Base-by-base conservation (phyloP, 2,797 vertebrate genomes). In the Molossus molossus region DNA sequence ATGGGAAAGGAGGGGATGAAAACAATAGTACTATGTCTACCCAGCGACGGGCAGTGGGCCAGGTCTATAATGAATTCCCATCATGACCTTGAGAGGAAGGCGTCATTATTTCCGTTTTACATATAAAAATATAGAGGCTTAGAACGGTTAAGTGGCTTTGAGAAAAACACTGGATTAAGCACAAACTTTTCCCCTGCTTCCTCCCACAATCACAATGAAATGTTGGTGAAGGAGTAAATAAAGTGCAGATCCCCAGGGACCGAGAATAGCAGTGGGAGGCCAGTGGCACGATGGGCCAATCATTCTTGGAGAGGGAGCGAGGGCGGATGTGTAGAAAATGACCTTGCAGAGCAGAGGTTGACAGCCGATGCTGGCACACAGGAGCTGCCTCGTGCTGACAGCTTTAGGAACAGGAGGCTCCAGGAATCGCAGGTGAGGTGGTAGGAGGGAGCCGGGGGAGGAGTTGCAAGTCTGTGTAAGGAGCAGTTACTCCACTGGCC, bases 31-130 rank as follows among this genome's bases (percentile, higher is more conserved):
- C 18, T 62, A 27, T 79, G 15, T 73, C 70, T 87, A 48, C 80
- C 50, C 64, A 37, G 81, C 12, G 5, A 25, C 53, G 50, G 95
- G 95, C 82, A 92, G 40, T 45, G 18, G 87, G 70, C 86, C 91
- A 55, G 64, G 64, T 60, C 88, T 90, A 25, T 94, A 92, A 96
- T 50, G 89, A 87, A 94, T 92, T 83, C n/a, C 94, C 77, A 27
- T 65, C 76, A 55, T 91, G 77, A 84, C 60, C 67, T 95, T 90
- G 21, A 33, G 18, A 77, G 40, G 40, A 93, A 90, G 48, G n/a
- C 57, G 2, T 53, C 55, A 64, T 92, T 69, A 70, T 80, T 55
- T 55, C 64, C 1, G 0, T 92, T 80, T 87, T 73, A 45, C 12
- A 1, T 57, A 33, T 45, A 48, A 53, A 50, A n/a, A 91, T 33